A percentile compares a stretch with the other conserved stretches of the same genome.
phyloP scores from a whole-genome alignment of 1,140 invertebrate genomes.

The Drosophila rhopaloa region DNA sequence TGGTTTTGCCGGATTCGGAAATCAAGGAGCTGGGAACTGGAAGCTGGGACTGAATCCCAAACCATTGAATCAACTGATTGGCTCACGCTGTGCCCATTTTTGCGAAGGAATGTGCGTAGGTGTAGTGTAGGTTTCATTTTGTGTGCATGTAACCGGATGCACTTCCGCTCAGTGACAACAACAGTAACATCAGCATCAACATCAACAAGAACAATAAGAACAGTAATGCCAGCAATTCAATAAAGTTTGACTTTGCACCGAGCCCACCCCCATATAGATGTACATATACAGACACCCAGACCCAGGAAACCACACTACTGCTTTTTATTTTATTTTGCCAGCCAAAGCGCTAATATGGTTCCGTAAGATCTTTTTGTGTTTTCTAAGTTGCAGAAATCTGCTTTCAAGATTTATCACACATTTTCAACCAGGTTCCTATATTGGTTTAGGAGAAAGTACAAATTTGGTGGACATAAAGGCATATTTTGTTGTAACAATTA shows the following conservation, averaged over 20 bases:
- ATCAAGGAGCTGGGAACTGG: not conserved
- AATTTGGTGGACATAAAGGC: too few species aligned
- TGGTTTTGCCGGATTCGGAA: not conserved
- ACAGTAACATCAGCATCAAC: conserved; percentile 41
- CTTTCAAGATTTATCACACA: too few species aligned
- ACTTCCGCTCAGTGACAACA: conserved; percentile 60
- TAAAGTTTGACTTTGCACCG: conserved; percentile 28
- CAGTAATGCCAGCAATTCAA: conserved; percentile 57
- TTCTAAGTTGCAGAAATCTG: too few species aligned
- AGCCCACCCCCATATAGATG: not conserved
- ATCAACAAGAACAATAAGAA: conserved; percentile 36
- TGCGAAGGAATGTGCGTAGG: conserved; percentile 21
- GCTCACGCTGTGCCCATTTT: conserved; percentile 30
- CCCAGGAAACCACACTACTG: not conserved
- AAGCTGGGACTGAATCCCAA: conserved; percentile 1
- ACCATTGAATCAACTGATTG: conserved; percentile 58
- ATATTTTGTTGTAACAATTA: too few species aligned
- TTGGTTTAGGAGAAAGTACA: too few species aligned
- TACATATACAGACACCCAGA: not conserved
- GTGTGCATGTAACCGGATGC: conserved; percentile 62
- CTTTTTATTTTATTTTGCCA: not conserved
- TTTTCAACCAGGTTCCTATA: too few species aligned
- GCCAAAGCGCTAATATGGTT: too few species aligned
- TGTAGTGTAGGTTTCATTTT: conserved; percentile 50
- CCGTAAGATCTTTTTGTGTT: too few species aligned